These are phyloP conservation scores for Steatornis caripensis DNA, from an alignment of 2,113 vertebrate species.

Conservation along the genomic window DNA sequence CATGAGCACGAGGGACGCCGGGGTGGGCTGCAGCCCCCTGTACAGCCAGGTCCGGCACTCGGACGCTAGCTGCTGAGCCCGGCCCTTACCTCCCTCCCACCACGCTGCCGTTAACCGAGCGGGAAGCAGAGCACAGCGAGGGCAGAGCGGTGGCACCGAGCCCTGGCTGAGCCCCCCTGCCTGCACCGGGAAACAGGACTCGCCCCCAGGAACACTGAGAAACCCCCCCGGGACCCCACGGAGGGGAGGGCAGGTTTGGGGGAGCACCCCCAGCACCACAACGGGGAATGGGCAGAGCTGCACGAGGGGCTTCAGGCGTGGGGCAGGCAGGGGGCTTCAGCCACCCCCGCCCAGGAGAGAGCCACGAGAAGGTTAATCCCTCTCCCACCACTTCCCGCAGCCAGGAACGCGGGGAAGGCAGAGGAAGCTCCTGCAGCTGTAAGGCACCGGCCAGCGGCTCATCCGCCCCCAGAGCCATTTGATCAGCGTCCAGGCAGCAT, in stretches of 20 bases:
- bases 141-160: accelerated
- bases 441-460: neutral
- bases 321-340: neutral
- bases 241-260: neutral
- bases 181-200: neutral
- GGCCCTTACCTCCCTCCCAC: neutral
- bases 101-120: accelerated
- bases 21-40: neutral
- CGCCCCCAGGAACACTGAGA: neutral
- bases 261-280: neutral
- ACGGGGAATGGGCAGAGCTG: accelerated
- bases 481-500: slow-evolving; percentile 24
- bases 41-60: accelerated
- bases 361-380: slow-evolving; percentile 37
- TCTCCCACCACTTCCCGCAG: neutral
- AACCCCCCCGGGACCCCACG: neutral
- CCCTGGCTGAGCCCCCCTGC: no score
- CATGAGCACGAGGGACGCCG: accelerated
- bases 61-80: accelerated
- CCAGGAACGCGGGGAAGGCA: neutral
- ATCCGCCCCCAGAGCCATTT: slow-evolving; percentile 35
- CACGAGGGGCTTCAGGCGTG: neutral
- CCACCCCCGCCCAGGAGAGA: neutral
- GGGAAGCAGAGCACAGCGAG: neutral
- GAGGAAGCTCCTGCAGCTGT: slow-evolving; percentile 24